phyloP scores from a whole-genome alignment of 2,113 vertebrate species.

The Panthera uncia region DNA sequence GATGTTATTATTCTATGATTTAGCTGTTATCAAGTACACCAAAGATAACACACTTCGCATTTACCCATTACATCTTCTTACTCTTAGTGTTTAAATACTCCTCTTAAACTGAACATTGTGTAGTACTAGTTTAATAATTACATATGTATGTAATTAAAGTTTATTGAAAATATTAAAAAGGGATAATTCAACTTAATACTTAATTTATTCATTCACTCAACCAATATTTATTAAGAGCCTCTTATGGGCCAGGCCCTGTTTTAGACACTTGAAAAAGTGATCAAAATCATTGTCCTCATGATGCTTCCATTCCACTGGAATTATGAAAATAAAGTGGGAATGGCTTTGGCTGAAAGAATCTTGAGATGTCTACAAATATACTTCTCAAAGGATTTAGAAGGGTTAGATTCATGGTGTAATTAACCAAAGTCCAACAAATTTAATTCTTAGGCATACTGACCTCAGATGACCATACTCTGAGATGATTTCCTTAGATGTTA shows the following conservation, averaged over 20 bases:
- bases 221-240: not conserved
- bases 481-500: not conserved
- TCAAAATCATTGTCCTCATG: not conserved
- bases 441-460: not conserved
- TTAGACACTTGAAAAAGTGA: not conserved
- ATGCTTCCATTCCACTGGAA: not conserved
- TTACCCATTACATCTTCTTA: not conserved
- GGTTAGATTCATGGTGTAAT: not conserved
- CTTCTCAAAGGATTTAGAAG: not conserved
- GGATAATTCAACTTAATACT: not conserved
- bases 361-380: not conserved
- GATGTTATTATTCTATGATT: not conserved
- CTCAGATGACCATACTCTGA: not conserved
- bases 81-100: not conserved
- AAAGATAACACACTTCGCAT: not conserved
- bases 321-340: not conserved
- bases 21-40: not conserved
- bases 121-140: not conserved
- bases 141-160: not conserved
- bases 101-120: not conserved
- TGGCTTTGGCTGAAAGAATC: not conserved
- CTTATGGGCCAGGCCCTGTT: not conserved
- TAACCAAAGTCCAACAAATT: not conserved
- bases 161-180: not conserved
- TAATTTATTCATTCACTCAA: conserved; percentile 11